phyloP scores from a whole-genome alignment of 2,113 vertebrate species.

The Porphyrio hochstetteri region DNA sequence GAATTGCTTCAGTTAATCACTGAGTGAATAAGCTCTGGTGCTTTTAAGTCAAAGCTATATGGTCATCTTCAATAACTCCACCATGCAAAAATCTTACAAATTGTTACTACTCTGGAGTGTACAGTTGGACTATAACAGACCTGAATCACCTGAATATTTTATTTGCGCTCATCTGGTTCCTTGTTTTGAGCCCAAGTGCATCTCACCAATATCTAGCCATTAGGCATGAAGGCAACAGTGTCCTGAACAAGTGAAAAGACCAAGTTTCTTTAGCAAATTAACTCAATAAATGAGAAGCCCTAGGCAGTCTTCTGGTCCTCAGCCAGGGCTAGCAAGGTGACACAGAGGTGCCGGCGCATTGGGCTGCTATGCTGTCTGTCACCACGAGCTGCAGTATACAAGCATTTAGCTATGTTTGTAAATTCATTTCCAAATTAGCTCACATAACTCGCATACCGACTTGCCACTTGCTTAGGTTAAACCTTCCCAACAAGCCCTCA shows the following conservation, averaged over 20 bases:
- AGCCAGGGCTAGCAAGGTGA: background rate
- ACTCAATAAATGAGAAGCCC: background rate
- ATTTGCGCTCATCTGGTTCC: background rate
- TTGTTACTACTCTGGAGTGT: background rate
- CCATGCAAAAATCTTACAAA: background rate
- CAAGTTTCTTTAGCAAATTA: background rate
- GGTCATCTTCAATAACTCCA: background rate
- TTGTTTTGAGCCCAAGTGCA: background rate
- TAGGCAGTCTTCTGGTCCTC: background rate
- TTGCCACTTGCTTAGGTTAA: background rate
- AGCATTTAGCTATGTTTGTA: background rate
- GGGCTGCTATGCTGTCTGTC: background rate
- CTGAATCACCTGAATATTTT: background rate
- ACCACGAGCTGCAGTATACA: background rate
- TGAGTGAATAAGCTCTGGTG: background rate
- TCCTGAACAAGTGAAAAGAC: background rate
- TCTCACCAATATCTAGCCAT: background rate
- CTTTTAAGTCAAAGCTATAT: background rate
- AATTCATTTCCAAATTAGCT: background rate
- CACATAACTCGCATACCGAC: background rate
- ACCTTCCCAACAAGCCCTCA: background rate
- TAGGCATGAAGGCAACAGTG: background rate
- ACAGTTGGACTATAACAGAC: background rate
- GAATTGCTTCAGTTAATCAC: background rate
- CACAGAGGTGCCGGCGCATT: background rate